Percentiles rank a stretch among this genome's conserved stretches.
Evolutionary conservation across 2,113 vertebrate species (phyloP).

Genomic region (Mormyrus iriodes): DNA sequence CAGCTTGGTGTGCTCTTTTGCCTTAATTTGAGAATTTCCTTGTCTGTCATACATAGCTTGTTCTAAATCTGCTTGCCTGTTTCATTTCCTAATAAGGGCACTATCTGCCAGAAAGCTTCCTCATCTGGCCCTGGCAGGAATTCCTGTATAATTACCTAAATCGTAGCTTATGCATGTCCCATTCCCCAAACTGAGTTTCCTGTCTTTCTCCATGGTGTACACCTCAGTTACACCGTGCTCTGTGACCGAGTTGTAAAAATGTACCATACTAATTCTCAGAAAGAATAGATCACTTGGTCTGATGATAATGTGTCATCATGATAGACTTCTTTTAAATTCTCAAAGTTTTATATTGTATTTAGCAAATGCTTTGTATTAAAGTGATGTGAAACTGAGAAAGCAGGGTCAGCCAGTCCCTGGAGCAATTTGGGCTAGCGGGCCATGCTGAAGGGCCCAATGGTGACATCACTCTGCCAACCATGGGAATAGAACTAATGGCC

Average conservation of each 20-base stretch:
- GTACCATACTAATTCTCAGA: not conserved
- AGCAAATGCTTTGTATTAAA: not conserved
- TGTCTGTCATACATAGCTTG: not conserved
- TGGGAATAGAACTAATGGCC: not conserved
- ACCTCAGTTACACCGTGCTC: not conserved
- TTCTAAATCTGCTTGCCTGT: not conserved
- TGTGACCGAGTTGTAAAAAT: not conserved
- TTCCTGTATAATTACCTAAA: not conserved
- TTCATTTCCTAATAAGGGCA: not conserved
- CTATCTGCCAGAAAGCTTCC: not conserved
- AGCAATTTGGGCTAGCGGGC: not conserved
- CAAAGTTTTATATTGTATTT: not conserved
- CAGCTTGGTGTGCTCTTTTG: not conserved
- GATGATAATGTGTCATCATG: not conserved
- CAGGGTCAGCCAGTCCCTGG: not conserved
- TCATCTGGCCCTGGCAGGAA: not conserved
- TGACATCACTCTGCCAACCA: not conserved
- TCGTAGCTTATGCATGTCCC: not conserved
- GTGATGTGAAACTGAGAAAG: not conserved
- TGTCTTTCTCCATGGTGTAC: not conserved
- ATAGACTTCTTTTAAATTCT: not conserved
- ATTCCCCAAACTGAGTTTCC: not conserved
- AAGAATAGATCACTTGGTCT: not conserved
- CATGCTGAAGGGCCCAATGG: not conserved
- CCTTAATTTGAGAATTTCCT: not conserved